Evolutionary conservation across 2,888 invertebrate species (phyloP).

Genomic region (Xestia xanthographa): DNA sequence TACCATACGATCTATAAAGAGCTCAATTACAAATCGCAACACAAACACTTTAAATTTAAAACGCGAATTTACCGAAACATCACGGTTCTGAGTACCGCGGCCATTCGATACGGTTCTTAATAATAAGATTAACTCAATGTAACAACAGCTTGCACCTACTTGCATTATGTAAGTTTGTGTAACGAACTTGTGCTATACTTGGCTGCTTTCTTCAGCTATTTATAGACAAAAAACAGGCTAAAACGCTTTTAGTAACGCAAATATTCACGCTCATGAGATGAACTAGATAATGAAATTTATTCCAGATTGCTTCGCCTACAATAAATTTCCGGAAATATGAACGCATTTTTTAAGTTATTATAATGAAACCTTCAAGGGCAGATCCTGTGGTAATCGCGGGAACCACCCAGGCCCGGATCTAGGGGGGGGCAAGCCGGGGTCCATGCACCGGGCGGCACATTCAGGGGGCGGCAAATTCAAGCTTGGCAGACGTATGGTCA

Average conservation of each 20-base stretch:
- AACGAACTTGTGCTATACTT: constrained; percentile 32
- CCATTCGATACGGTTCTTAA: constrained; percentile 54
- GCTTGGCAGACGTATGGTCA: too few species aligned
- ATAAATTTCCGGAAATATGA: constrained; percentile 8
- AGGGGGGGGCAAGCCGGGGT: too few species aligned
- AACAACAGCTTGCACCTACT: constrained; percentile 18
- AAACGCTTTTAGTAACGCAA: constrained; percentile 38
- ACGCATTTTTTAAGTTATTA: not conserved
- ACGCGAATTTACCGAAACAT: constrained; percentile 64
- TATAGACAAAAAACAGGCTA: constrained; percentile 45
- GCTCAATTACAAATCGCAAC: constrained; percentile 10
- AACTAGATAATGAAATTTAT: constrained; percentile 41
- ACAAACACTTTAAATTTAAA: constrained; percentile 40
- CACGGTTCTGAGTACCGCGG: constrained; percentile 66
- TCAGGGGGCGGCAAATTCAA: too few species aligned
- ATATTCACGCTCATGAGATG: constrained; percentile 37
- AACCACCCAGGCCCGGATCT: too few species aligned
- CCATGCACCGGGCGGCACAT: too few species aligned
- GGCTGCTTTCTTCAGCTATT: constrained; percentile 28
- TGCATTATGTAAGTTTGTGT: constrained; percentile 44
- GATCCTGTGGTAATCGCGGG: not conserved
- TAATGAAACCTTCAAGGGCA: not conserved
- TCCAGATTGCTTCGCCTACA: constrained; percentile 35
- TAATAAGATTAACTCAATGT: constrained; percentile 34
- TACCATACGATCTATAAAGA: not conserved